Evolutionary conservation across 2,797 vertebrate genomes (phyloP), one percentile per base, ranked within the genome.

Genomic region (Melanotaenia pygmaea): DNA sequence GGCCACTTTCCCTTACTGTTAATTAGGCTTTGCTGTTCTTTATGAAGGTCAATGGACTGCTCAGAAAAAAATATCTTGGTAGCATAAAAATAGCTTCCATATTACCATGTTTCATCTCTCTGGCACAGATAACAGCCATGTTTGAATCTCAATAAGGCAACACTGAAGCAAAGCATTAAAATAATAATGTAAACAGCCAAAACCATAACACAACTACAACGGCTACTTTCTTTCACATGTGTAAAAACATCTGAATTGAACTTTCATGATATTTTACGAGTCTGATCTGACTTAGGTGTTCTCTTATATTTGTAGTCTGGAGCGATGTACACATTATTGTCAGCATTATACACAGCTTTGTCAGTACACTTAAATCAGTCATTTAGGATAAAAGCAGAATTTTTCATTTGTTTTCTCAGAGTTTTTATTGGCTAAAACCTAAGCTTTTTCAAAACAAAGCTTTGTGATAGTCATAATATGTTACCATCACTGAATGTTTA

Each of bases 1-100:
- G 30, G 54, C 30, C 34, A 59, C 56, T 60, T n/a, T 69, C 32
- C 60, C 30, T 60, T 24, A 59, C 20, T 50, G 38, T 67, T 75
- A 67, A 64, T 75, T 45, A 68, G 53, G 53, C 2, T 56, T 56
- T 18, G 14, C 22, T 56, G 28, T 18, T 26, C 26, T 56, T 28
- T 14, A 9, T 56, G 26, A 56, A 56, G 24, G 26, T 56, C 16
- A 56, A 56, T 28, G 11, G 50, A 53, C 50, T 56, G 14, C 14
- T 28, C 13, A 56, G 26, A 28, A 5, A 9, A 53, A 13, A 26
- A 45, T 1, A 4, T 40, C 8, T 28, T 54, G 24, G 5, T 54
- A 54, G 53, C 26, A 16, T 54, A 12, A 56, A 56, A 56, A 56
- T 30, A 56, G 53, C 53, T 56, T 56, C 14, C 6, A 30, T 6